phyloP scores from a whole-genome alignment of 2,113 vertebrate species.

The Scortum barcoo region DNA sequence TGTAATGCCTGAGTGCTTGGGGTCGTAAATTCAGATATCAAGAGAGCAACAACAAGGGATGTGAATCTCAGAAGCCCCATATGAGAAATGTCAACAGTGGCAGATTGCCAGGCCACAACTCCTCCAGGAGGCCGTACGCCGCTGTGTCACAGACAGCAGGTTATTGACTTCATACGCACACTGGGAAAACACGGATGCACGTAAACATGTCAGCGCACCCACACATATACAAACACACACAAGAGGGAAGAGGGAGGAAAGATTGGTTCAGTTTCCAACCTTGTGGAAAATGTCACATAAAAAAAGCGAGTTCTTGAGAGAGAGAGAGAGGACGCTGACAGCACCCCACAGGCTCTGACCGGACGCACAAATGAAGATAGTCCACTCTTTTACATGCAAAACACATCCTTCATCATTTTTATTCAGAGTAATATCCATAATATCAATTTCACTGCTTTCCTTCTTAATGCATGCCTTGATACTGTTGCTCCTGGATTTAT shows the following conservation, averaged over 20 bases:
- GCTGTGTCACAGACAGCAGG: constrained; percentile 37
- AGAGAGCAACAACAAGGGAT: constrained; percentile 20
- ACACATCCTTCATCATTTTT: constrained; percentile 19
- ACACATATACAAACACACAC: constrained; percentile 6
- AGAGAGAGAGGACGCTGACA: constrained; percentile 4
- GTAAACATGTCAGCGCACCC: constrained; percentile 18
- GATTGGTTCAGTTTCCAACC: constrained; percentile 51
- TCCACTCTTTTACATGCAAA: constrained; percentile 13
- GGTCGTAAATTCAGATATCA: constrained; percentile 37
- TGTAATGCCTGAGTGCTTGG: background rate
- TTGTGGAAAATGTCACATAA: constrained; percentile 65
- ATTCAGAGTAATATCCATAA: constrained; percentile 19
- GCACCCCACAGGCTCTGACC: constrained; percentile 8
- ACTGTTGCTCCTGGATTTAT: constrained; percentile 51
- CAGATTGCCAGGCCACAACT: constrained; percentile 20
- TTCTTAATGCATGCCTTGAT: constrained; percentile 9
- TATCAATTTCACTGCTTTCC: constrained; percentile 23
- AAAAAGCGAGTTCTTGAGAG: constrained; percentile 19
- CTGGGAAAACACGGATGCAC: constrained; percentile 36
- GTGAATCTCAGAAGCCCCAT: constrained; percentile 23
- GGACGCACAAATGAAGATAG: background rate
- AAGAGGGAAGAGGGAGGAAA: background rate
- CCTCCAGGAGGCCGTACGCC: constrained; percentile 38
- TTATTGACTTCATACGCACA: constrained; percentile 45
- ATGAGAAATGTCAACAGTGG: constrained; percentile 47